Evolutionary conservation across 2,113 vertebrate species (phyloP).

Genomic region (Solenodon paradoxus): DNA sequence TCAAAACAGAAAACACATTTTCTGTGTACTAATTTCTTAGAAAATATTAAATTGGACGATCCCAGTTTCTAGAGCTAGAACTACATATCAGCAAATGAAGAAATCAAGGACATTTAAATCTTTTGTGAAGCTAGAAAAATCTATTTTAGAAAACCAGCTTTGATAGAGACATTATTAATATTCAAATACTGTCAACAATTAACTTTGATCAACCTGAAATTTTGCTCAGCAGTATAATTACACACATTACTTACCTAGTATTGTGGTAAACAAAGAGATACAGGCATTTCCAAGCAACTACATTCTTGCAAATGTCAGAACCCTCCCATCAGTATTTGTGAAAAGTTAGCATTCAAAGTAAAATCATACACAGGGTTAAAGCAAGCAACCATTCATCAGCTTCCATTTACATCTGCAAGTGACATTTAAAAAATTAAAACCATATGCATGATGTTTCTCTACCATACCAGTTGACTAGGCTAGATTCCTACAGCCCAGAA

Average conservation of each 20-base stretch:
- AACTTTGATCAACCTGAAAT: constrained; percentile 65
- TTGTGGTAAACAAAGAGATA: constrained; percentile 55
- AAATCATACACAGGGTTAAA: constrained; percentile 40
- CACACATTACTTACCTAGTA: constrained; percentile 66
- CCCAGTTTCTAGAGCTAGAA: constrained; percentile 37
- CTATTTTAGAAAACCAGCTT: constrained; percentile 48
- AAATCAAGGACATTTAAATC: constrained; percentile 47
- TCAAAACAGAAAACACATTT: constrained; percentile 44
- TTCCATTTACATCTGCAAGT: constrained; percentile 37
- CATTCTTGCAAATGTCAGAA: constrained; percentile 63
- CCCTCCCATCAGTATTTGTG: constrained; percentile 50
- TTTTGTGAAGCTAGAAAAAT: constrained; percentile 48
- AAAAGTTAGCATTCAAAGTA: constrained; percentile 63
- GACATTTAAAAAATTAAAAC: constrained; percentile 48
- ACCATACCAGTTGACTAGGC: constrained; percentile 4
- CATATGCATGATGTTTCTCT: background rate
- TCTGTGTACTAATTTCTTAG: constrained; percentile 30
- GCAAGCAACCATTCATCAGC: background rate
- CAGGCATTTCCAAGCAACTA: constrained; percentile 77
- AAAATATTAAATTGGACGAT: constrained; percentile 48
- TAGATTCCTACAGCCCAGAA: background rate
- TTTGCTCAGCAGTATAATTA: constrained; percentile 45
- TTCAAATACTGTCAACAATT: constrained; percentile 65
- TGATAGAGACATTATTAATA: constrained; percentile 50
- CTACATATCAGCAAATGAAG: constrained; percentile 54